Percentiles rank a stretch among this genome's conserved stretches.
phyloP scores from a whole-genome alignment of 2,888 invertebrate genomes.

The Margaritifera margaritifera region DNA sequence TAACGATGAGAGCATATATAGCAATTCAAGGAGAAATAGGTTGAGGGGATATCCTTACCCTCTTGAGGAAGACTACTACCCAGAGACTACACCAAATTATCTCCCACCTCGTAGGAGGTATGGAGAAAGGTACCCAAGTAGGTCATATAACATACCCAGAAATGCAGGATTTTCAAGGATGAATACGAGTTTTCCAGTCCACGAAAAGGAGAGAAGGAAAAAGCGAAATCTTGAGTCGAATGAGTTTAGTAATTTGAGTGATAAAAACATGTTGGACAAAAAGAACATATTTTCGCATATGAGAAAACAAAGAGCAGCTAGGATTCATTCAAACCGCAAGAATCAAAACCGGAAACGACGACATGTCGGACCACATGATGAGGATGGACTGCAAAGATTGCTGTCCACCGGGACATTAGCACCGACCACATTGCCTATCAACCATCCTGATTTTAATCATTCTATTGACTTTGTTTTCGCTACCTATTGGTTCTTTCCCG shows the following conservation, averaged over 20 bases:
- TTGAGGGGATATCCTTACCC: no score
- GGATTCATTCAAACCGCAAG: no score
- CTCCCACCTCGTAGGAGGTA: slow-evolving; percentile 9
- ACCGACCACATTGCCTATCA: slow-evolving; percentile 70
- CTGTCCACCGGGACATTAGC: slow-evolving; percentile 74
- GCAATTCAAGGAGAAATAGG: no score
- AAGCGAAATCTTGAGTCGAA: no score
- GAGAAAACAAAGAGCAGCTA: not conserved
- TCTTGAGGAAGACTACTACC: slow-evolving; percentile 8
- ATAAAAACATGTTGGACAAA: not conserved
- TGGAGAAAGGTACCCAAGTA: slow-evolving; percentile 13
- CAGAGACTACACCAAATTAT: slow-evolving; percentile 20
- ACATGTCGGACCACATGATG: slow-evolving; percentile 74
- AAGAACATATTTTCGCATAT: not conserved
- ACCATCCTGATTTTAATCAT: slow-evolving; percentile 73
- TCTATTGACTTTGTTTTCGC: slow-evolving; percentile 80
- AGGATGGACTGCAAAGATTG: slow-evolving; percentile 71
- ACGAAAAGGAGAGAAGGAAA: no score
- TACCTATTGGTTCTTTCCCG: slow-evolving; percentile 83
- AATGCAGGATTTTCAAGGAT: no score
- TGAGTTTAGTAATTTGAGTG: no score
- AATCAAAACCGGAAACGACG: slow-evolving; percentile 40
- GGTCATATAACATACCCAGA: no score
- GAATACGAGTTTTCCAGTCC: no score
- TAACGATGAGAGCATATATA: no score